phyloP scores from a whole-genome alignment of 2,113 vertebrate species.

The Pandion haliaetus region DNA sequence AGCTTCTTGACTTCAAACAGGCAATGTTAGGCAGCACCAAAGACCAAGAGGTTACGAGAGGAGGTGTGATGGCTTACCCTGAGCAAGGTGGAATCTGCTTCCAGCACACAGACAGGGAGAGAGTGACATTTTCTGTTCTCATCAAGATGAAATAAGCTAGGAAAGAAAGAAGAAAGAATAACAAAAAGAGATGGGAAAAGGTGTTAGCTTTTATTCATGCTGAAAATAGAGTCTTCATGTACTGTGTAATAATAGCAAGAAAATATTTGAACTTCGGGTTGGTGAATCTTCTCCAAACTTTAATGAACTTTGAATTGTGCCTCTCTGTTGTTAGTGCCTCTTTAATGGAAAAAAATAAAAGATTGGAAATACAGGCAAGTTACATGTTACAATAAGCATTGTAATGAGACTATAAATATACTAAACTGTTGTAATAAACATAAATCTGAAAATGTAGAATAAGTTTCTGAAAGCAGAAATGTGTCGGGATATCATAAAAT shows the following conservation, averaged over 20 bases:
- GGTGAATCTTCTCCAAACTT: not conserved
- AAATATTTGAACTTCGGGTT: not conserved
- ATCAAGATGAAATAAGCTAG: not conserved
- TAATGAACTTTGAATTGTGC: not conserved
- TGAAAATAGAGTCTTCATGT: not conserved
- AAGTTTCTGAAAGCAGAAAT: not conserved
- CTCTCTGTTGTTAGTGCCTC: not conserved
- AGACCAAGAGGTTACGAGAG: not conserved
- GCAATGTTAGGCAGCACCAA: not conserved
- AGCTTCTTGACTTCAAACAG: not conserved
- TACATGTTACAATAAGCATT: not conserved
- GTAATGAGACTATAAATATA: not conserved
- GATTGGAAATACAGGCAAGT: not conserved
- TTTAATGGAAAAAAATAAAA: not conserved
- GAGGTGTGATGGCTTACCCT: not conserved
- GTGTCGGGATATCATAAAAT: not conserved
- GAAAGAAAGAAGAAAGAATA: not conserved
- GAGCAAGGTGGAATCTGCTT: not conserved
- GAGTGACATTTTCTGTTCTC: not conserved
- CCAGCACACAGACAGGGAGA: not conserved
- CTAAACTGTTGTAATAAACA: not conserved
- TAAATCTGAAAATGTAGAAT: not conserved
- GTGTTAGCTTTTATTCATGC: not conserved
- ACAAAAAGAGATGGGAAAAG: not conserved
- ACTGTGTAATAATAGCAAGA: not conserved